phyloP scores from a whole-genome alignment of 1,140 invertebrate genomes.

The Drosophila asahinai region DNA sequence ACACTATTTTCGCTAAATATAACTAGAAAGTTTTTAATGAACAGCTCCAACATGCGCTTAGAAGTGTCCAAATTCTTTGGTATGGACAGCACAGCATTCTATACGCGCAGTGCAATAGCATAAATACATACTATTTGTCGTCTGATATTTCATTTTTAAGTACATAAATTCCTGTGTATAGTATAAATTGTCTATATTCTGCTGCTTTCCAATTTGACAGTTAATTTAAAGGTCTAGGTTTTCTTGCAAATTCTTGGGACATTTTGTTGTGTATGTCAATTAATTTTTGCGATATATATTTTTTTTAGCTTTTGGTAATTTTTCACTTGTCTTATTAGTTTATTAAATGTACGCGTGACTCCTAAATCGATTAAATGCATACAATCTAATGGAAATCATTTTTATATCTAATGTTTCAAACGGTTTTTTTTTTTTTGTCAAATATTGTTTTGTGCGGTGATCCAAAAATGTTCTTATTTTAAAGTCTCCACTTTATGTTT shows the following conservation, averaged over 20 bases:
- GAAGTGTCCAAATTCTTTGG: slow-evolving; percentile 10
- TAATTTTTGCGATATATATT: slow-evolving; percentile 15
- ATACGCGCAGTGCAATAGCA: slow-evolving; percentile 24
- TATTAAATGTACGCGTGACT: slow-evolving; percentile 27
- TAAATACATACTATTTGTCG: not conserved
- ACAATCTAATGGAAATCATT: slow-evolving; percentile 34
- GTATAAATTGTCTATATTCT: slow-evolving; percentile 32
- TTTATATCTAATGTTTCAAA: slow-evolving; percentile 35
- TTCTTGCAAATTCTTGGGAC: slow-evolving; percentile 23
- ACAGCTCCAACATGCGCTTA: slow-evolving; percentile 3
- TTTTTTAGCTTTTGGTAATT: not conserved
- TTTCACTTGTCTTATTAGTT: not conserved
- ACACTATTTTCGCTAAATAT: not conserved
- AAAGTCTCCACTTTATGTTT: slow-evolving; percentile 21
- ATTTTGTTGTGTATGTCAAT: slow-evolving; percentile 13
- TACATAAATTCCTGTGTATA: slow-evolving; percentile 12
- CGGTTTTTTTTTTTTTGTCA: slow-evolving; percentile 15
- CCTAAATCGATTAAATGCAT: slow-evolving; percentile 31
- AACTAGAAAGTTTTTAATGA: slow-evolving; percentile 1
- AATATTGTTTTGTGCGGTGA: slow-evolving; percentile 28
- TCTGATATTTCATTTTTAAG: slow-evolving; percentile 11
- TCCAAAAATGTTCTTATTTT: slow-evolving; percentile 16
- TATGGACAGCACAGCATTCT: slow-evolving; percentile 25
- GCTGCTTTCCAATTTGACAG: slow-evolving; percentile 22
- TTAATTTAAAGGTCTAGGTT: slow-evolving; percentile 3